Percentiles rank a stretch among this genome's conserved stretches.
Conservation (phyloP, 2,888 invertebrate species). For the Spialia ferax region DNA sequence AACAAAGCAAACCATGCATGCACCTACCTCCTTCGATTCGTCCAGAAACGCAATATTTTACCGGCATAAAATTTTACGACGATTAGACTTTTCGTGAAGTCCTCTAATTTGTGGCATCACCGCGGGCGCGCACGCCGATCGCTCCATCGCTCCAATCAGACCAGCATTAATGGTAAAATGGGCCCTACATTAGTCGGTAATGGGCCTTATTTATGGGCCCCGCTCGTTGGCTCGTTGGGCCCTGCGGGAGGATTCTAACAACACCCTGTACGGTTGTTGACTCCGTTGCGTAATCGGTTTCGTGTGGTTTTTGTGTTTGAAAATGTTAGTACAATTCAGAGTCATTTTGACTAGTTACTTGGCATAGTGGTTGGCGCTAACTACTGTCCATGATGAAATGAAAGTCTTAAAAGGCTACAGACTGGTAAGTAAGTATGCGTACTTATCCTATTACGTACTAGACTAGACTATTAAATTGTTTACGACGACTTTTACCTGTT, state of each 20-base stretch:
- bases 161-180: constrained; percentile 7
- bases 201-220: constrained; percentile 37
- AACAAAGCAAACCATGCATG: background rate
- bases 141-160: background rate
- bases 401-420: too few relatives aligned
- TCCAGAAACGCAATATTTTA: constrained; percentile 22
- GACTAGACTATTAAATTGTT: too few relatives aligned
- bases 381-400: too few relatives aligned
- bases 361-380: too few relatives aligned
- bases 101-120: constrained; percentile 32
- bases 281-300: constrained; percentile 1
- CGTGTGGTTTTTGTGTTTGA: background rate
- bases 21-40: background rate
- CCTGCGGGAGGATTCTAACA: constrained; percentile 25
- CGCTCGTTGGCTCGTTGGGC: constrained; percentile 2
- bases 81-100: constrained; percentile 37
- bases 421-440: too few relatives aligned
- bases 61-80: constrained; percentile 32
- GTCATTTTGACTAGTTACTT: too few relatives aligned
- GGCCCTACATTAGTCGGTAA: constrained; percentile 34
- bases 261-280: constrained; percentile 16
- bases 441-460: too few relatives aligned
- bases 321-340: background rate
- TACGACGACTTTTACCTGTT: too few relatives aligned
- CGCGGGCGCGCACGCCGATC: constrained; percentile 32